Base-by-base conservation (phyloP, 2,888 invertebrate genomes). In the Caenorhabditis zanzibari region DNA sequence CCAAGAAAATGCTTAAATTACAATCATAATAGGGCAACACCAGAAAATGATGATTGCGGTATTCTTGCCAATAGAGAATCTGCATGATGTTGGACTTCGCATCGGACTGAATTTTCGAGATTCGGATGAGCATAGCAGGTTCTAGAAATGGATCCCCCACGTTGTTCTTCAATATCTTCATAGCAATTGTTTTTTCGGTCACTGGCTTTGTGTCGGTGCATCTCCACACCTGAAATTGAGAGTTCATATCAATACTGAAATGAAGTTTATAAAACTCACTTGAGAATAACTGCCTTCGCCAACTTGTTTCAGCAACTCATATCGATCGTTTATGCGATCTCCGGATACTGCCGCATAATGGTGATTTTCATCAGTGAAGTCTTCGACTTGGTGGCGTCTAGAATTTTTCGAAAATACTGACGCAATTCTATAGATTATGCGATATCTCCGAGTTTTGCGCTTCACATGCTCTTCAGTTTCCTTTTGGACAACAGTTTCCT, bases 251-350 rank as follows among this genome's bases (percentile, higher is more conserved):
- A n/a, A 22, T 38, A 1, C n/a, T 12, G 47, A 2, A 26, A 24
- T 24, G 24, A 5, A 19, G 6, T 6, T 49, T 64, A 22, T 44
- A 4, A 7, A 32, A 41, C 44, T 19, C 16, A 66, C 66, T 26
- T 49, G n/a, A n/a, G 66, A 35, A n/a, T 66, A 66, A 19, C n/a
- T 19, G 12, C 66, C 66, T n/a, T 66, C 66, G n/a, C 66, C 66
- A 14, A 47, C 7, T 1, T 32, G 10, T 1, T 7, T 0, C 2
- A 10, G 19, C 3, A 49, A 12, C 0, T 19, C 26, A 19, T 44
- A 63, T 14, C 41, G 63, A 12, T 26, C 44, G 6, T 14, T n/a
- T 14, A 63, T 22, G 26, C 44, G 63, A 24, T 63, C 63, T 6
- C 26, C 26, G 4, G 28, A 28, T 16, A 16, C 5, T n/a, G 16